These are phyloP conservation scores for Chaenogobius annularis DNA, from an alignment of 2,113 vertebrate species.

Conservation along the genomic window DNA sequence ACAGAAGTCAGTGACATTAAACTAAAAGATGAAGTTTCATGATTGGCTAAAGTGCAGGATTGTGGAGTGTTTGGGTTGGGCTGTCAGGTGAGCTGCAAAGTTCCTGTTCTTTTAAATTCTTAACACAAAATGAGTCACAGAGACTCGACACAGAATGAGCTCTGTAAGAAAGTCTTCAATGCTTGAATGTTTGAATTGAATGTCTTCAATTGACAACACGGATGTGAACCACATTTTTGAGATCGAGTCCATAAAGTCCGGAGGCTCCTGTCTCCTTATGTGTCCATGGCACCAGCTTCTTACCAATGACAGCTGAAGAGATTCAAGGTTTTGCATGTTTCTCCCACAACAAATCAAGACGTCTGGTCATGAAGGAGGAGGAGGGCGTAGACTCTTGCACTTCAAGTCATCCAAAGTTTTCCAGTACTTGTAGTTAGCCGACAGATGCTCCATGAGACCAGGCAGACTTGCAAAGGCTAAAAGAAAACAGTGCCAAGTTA, in stretches of 20 bases:
- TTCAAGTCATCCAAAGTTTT: conserved; percentile 92
- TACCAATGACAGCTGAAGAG: conserved; percentile 72
- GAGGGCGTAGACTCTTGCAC: conserved; percentile 87
- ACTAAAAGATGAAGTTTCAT: conserved; percentile 17
- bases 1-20: not conserved
- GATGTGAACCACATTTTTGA: conserved; percentile 31
- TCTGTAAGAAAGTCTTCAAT: conserved; percentile 43
- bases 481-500: conserved; percentile 5
- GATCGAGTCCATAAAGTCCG: conserved; percentile 11
- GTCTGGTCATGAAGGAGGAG: conserved; percentile 76
- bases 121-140: conserved; percentile 18
- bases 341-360: conserved; percentile 1
- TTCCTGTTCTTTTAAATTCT: conserved; percentile 13
- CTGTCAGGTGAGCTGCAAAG: conserved; percentile 56
- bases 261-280: not conserved
- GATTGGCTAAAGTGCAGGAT: conserved; percentile 74
- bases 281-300: conserved; percentile 11
- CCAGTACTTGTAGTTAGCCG: conserved; percentile 97
- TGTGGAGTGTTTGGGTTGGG: conserved; percentile 52
- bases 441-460: conserved; percentile 89
- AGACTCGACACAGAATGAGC: not conserved
- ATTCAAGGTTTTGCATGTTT: conserved; percentile 47
- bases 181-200: too few species aligned
- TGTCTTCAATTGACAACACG: conserved; percentile 11
- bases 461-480: conserved; percentile 92